Conservation (phyloP, 2,797 vertebrate species). For the Pangasius larnaudii region DNA sequence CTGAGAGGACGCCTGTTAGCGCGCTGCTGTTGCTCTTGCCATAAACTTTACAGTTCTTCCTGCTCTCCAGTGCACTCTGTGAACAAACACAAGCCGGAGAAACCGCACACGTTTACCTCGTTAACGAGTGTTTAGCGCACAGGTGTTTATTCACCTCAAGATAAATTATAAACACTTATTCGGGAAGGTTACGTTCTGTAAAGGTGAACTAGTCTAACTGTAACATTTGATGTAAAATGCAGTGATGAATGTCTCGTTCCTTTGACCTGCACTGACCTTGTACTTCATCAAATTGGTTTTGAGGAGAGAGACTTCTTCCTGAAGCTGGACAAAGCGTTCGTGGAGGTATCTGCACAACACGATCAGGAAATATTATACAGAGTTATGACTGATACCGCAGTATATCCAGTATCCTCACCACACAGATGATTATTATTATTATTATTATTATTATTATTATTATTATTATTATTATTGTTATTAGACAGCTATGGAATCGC, state of each 20-base stretch:
- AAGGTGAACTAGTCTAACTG: not conserved
- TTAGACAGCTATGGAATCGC: not conserved
- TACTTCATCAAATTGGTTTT: constrained; percentile 94
- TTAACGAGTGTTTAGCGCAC: not conserved
- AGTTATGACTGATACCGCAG: not conserved
- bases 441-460: not conserved
- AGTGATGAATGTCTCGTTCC: not conserved
- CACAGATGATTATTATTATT: not conserved
- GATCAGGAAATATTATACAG: not conserved
- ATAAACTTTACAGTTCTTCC: constrained; percentile 86
- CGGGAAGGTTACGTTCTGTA: not conserved
- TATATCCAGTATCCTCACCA: not conserved
- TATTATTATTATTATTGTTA: not conserved
- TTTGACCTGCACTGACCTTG: constrained; percentile 78
- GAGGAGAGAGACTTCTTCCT: constrained; percentile 91
- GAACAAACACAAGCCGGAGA: not conserved
- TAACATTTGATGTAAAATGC: not conserved
- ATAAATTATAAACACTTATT: not conserved
- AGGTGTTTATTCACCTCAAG: not conserved
- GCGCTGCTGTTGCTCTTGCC: constrained; percentile 88
- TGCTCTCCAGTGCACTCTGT: constrained; percentile 91
- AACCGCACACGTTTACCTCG: not conserved
- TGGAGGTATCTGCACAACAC: constrained; percentile 88
- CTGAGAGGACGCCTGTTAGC: constrained; percentile 93
- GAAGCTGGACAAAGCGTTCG: constrained; percentile 90